Base-by-base conservation (phyloP, 2,113 vertebrate species). In the Corythaixoides concolor region DNA sequence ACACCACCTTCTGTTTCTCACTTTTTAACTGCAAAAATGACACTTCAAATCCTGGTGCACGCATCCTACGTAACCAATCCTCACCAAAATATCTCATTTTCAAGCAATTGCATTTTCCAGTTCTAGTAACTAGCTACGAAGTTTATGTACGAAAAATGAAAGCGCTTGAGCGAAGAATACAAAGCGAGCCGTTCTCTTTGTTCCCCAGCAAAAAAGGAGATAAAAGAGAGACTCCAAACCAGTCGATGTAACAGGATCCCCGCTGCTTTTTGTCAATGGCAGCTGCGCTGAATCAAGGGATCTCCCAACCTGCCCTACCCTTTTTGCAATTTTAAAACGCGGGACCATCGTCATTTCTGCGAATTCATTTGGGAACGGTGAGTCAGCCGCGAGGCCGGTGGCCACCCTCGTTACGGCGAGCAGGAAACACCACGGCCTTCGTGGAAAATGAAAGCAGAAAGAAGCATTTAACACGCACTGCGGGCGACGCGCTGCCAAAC, bases 81-180 rank as follows among this genome's bases (percentile, higher is more conserved):
- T 70, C 64, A 32, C 37, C 26, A 47, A 52, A 81, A 41, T 21
- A 15, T 4, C 73, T 73, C 41, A 9, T 74, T 80, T 82, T 27
- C 52, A 45, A 53, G 52, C 20, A 53, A 84, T n/a, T 67, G 33
- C 33, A 6, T 50, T 23, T 37, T 58, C 55, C 66, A 59, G 80
- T 33, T 68, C 26, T 63, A n/a, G 79, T 5, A 17, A 83, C 64
- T 22, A 74, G 66, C 20, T 18, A 67, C 6, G 39, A 78, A 87
- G 56, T 93, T 91, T 81, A 74, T 11, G 32, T 23, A 33, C 74
- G 86, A 74, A 45, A 97, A 94, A 96, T 53, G n/a, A 85, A 73
- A 75, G 84, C 37, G 8, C 15, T n/a, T 6, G 75, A 74, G 72
- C 8, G 1, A 32, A 70, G 93, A 94, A 80, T 6, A 92, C 85